Percentiles rank a stretch among this genome's conserved stretches.
phyloP scores from a whole-genome alignment of 2,888 invertebrate species.

The Tortrix viridana region DNA sequence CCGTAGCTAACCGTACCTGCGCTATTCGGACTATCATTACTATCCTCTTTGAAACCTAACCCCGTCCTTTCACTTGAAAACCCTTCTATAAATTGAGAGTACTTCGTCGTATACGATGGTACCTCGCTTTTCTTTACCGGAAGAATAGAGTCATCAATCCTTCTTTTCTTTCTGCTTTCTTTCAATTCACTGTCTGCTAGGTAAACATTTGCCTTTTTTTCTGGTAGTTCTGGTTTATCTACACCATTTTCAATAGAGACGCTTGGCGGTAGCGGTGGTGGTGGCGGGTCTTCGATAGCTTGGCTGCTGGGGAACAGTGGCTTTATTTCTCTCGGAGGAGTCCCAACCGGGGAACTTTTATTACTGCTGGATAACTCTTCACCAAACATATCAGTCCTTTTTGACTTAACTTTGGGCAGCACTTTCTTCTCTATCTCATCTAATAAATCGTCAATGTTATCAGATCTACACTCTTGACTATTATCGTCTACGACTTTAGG shows the following conservation, averaged over 20 bases:
- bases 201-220: slow-evolving; percentile 71
- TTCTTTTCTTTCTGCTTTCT: slow-evolving; percentile 69
- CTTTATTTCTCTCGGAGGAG: slow-evolving; percentile 43
- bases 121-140: slow-evolving; percentile 64
- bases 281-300: slow-evolving; percentile 50
- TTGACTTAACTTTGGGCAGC: slow-evolving; percentile 62
- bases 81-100: slow-evolving; percentile 74
- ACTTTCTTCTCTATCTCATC: slow-evolving; percentile 76
- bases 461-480: slow-evolving; percentile 48
- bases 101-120: slow-evolving; percentile 75
- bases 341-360: slow-evolving; percentile 15
- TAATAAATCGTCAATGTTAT: slow-evolving; percentile 67
- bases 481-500: slow-evolving; percentile 53
- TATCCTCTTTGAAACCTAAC: slow-evolving; percentile 72
- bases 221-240: slow-evolving; percentile 47
- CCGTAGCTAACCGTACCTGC: slow-evolving; percentile 67
- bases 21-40: slow-evolving; percentile 56
- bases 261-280: slow-evolving; percentile 50
- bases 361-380: slow-evolving; percentile 38
- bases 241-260: slow-evolving; percentile 50
- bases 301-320: slow-evolving; percentile 55
- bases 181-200: slow-evolving; percentile 59
- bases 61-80: slow-evolving; percentile 76
- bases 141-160: slow-evolving; percentile 75
- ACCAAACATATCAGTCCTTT: slow-evolving; percentile 55